These are phyloP conservation scores for Typhlichthys subterraneus DNA, from an alignment of 2,797 vertebrate species.

Conservation along the genomic window DNA sequence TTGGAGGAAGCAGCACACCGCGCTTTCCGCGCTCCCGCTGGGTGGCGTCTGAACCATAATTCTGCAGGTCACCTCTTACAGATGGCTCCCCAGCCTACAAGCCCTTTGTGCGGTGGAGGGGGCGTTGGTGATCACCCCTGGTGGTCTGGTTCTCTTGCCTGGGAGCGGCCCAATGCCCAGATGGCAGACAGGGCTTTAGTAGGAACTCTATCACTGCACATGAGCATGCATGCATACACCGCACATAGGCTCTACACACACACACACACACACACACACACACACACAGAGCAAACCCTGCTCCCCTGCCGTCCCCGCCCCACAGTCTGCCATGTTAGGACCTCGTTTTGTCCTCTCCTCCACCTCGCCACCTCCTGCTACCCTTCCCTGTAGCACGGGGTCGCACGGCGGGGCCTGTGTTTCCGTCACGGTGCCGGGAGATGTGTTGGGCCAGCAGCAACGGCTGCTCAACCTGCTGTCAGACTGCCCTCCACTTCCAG, in stretches of 20 bases:
- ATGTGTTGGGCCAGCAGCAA: constrained; percentile 20
- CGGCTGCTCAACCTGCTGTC: constrained; percentile 28
- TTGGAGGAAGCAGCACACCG: constrained; percentile 44
- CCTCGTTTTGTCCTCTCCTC: constrained; percentile 67
- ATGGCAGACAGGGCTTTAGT: constrained; percentile 43
- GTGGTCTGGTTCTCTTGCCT: constrained; percentile 32
- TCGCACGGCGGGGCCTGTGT: constrained; percentile 36
- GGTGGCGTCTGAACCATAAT: constrained; percentile 47
- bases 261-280: constrained; percentile 1
- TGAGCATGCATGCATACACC: constrained; percentile 5
- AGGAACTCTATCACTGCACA: constrained; percentile 3
- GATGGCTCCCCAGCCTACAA: constrained; percentile 53
- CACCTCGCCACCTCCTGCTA: constrained; percentile 68
- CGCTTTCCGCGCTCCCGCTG: constrained; percentile 53
- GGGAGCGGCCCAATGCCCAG: constrained; percentile 46
- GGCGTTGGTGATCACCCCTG: constrained; percentile 15
- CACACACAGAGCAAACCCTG: constrained; percentile 21
- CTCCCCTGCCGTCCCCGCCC: constrained; percentile 53
- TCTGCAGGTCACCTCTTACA: constrained; percentile 58
- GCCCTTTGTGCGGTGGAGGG: constrained; percentile 38
- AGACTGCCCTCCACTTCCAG: constrained; percentile 22
- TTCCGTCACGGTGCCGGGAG: constrained; percentile 16
- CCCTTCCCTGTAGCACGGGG: constrained; percentile 39
- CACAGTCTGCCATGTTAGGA: constrained; percentile 39
- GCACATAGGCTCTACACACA: neutral